These are phyloP conservation scores for Sebastes oblongus DNA, from an alignment of 2,797 vertebrate genomes.

Conservation along the genomic window DNA sequence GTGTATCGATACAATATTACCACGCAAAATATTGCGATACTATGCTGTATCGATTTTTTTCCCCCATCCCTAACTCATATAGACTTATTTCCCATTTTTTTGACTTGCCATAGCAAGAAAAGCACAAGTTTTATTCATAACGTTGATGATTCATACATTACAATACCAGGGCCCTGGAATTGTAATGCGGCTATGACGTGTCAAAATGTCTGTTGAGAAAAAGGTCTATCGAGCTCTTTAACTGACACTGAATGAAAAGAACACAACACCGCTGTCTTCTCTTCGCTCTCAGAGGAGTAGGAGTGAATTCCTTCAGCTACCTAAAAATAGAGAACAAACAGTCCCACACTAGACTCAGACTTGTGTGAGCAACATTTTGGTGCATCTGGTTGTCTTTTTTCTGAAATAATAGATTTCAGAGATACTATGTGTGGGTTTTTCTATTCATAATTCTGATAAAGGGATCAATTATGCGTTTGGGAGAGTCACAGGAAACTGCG, in stretches of 20 bases:
- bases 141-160: background rate
- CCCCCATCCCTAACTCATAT: too few species aligned
- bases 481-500: background rate
- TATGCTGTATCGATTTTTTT: too few species aligned
- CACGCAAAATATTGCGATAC: too few species aligned
- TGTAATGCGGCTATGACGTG: background rate
- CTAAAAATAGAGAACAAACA: conserved; percentile 10
- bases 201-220: background rate
- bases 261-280: background rate
- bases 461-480: background rate
- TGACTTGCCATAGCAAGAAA: background rate
- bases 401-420: background rate
- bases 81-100: background rate
- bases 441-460: background rate
- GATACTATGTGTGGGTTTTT: background rate
- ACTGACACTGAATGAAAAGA: background rate
- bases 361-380: background rate
- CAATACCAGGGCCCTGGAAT: too few species aligned
- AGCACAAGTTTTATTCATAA: background rate
- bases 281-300: background rate
- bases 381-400: background rate
- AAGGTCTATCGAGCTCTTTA: background rate
- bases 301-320: background rate
- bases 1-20: background rate
- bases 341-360: background rate